phyloP scores from a whole-genome alignment of 2,797 vertebrate genomes.

The Australoheros facetus region DNA sequence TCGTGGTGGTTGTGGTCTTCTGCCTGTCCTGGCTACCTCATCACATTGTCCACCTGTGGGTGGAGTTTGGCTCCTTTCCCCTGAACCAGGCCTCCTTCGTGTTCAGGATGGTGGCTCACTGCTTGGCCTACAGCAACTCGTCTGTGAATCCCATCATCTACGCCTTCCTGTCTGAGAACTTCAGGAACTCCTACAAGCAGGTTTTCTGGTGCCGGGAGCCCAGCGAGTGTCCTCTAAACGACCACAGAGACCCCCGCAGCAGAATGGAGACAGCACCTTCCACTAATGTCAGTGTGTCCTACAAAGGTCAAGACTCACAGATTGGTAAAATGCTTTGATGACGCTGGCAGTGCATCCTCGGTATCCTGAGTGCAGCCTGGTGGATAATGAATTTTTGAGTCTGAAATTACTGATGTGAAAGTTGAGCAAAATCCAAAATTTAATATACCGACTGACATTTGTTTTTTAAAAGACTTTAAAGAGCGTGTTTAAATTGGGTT shows the following conservation, averaged over 20 bases:
- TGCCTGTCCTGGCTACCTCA: conserved; percentile 95
- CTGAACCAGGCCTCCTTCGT: conserved; percentile 92
- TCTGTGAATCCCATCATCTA: conserved; percentile 97
- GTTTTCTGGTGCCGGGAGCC: conserved; percentile 86
- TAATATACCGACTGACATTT: not conserved
- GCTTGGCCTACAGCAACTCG: conserved; percentile 96
- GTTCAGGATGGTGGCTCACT: conserved; percentile 90
- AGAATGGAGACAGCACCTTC: conserved; percentile 83
- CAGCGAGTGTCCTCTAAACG: conserved; percentile 74
- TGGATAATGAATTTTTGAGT: not conserved
- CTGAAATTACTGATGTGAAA: not conserved
- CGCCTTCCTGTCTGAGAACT: conserved; percentile 94
- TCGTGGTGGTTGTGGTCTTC: conserved; percentile 95
- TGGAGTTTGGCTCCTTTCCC: conserved; percentile 92
- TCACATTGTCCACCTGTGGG: conserved; percentile 93
- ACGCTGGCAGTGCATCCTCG: not conserved
- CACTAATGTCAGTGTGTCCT: conserved; percentile 74
- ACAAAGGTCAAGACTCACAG: conserved; percentile 55
- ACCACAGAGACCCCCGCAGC: conserved; percentile 82
- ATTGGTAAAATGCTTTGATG: conserved; percentile 58
- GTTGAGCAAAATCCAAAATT: not conserved
- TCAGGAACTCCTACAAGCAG: conserved; percentile 92
- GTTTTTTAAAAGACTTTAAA: not conserved
- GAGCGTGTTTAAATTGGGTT: not conserved
- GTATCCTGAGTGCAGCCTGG: not conserved